Base-by-base conservation (phyloP, 1,140 invertebrate species). In the Scaptomyza graminum region DNA sequence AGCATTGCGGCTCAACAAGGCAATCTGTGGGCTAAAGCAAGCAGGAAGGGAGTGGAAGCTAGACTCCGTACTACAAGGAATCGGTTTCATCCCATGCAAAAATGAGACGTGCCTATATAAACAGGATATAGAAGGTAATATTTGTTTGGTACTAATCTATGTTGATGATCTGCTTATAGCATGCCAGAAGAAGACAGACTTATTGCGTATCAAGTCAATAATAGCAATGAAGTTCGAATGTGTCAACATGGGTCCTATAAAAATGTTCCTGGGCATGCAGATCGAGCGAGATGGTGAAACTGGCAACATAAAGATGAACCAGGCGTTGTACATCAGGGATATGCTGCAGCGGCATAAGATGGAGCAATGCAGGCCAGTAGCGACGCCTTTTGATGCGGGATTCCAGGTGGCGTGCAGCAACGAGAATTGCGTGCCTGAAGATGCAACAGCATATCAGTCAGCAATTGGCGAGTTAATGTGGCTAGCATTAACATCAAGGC, bases 261-360 rank as follows among this genome's bases (percentile, higher is more conserved):
- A 50, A 25, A 1, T 50, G 18, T 49, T 49, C 25, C 16, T 49
- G 7, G 47, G 47, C 22, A 50, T 50, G 18, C 18, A 50, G n/a
- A 50, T 50, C 12, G 8, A 50, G n/a, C 47, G 47, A 5, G 6
- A 50, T 0, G 49, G 49, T 31, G 49, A 50, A 31, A 1, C 31
- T 50, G 49, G 12, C 8, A 8, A 50, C 2, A 50, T 31, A 22
- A 50, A 11, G 28, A 12, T 31, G 25, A 25, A 25, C 25, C 49
- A 50, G 28, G n/a, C 25, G 49, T 25, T 31, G 31, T 31, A 31
- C 9, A 31, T 50, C 12, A 50, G 31, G 22, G 25, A 13, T 12
- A 12, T 50, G n/a, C 31, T 50, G 25, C 49, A 12, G 12, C 1
- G 4, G 5, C 49, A 50, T n/a, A 3, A 25, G 1, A 54, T 34